A percentile compares a stretch with the other conserved stretches of the same genome.
Evolutionary conservation across 1,140 invertebrate species (phyloP).

Genomic region (Solenopsis fugax): DNA sequence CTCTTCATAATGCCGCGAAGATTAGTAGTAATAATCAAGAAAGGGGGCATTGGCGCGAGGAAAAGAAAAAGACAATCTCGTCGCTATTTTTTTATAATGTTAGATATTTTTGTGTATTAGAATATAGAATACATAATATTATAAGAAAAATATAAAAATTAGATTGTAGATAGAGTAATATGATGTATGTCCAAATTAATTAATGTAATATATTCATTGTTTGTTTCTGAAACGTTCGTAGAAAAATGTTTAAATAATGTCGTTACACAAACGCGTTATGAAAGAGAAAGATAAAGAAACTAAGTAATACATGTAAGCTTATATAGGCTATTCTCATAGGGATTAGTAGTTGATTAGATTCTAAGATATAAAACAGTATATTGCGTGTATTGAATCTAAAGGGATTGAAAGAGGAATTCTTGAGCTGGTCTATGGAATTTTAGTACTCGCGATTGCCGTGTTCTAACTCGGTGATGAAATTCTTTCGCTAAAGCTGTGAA

Average conservation of each 20-base stretch:
- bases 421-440: slow-evolving; percentile 39
- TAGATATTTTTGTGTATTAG: slow-evolving; percentile 66
- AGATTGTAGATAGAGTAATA: slow-evolving; percentile 64
- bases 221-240: slow-evolving; percentile 51
- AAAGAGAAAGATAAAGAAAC: slow-evolving; percentile 7
- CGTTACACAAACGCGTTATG: slow-evolving; percentile 40
- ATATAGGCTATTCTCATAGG: slow-evolving; percentile 58
- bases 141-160: slow-evolving; percentile 54
- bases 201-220: slow-evolving; percentile 74
- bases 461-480: slow-evolving; percentile 33
- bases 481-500: slow-evolving; percentile 35
- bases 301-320: slow-evolving; percentile 64
- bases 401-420: neutral
- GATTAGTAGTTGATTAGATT: slow-evolving; percentile 64
- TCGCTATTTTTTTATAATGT: slow-evolving; percentile 68
- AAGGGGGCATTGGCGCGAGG: neutral
- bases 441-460: neutral
- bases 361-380: slow-evolving; percentile 63
- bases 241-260: slow-evolving; percentile 55
- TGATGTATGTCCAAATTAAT: slow-evolving; percentile 71
- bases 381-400: slow-evolving; percentile 47
- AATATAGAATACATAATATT: slow-evolving; percentile 45
- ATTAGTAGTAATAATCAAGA: slow-evolving; percentile 4
- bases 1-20: slow-evolving; percentile 34
- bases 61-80: slow-evolving; percentile 42